Evolutionary conservation across 1,140 invertebrate species (phyloP).

Genomic region (Leptinotarsa defecta): DNA sequence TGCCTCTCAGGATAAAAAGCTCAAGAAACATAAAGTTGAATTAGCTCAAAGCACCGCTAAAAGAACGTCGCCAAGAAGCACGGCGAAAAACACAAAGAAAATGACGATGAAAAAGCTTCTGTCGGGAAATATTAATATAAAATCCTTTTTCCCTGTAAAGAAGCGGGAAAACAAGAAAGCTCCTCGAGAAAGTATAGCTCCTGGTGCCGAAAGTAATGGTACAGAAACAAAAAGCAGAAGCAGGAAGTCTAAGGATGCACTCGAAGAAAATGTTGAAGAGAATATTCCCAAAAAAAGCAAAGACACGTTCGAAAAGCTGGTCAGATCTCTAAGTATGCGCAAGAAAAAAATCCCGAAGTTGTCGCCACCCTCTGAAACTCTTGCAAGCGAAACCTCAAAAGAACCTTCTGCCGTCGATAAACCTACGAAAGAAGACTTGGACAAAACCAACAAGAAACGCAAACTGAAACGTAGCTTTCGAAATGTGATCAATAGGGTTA

Average conservation of each 20-base stretch:
- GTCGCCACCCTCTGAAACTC: not conserved
- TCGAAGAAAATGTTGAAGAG: slow-evolving; percentile 4
- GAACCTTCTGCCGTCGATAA: not conserved
- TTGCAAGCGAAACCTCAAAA: not conserved
- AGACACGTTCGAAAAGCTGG: slow-evolving; percentile 17
- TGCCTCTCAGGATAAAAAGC: slow-evolving; percentile 5
- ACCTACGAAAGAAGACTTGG: slow-evolving; percentile 1
- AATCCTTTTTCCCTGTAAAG: slow-evolving; percentile 46
- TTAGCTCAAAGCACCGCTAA: not conserved
- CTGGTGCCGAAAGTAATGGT: not conserved
- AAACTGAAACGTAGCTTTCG: slow-evolving; percentile 39
- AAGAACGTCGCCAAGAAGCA: slow-evolving; percentile 24
- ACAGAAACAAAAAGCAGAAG: slow-evolving; percentile 18
- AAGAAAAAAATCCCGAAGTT: slow-evolving; percentile 20
- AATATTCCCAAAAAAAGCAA: not conserved
- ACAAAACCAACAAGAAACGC: slow-evolving; percentile 32
- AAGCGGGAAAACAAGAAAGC: slow-evolving; percentile 34
- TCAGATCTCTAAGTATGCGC: slow-evolving; percentile 33
- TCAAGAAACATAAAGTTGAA: slow-evolving; percentile 18
- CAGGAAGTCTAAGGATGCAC: slow-evolving; percentile 15
- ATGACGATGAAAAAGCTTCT: slow-evolving; percentile 34
- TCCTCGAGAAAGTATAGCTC: slow-evolving; percentile 21
- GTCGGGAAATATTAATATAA: slow-evolving; percentile 42
- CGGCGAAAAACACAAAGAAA: slow-evolving; percentile 24
- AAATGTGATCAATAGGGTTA: slow-evolving; percentile 43